phyloP scores from a whole-genome alignment of 2,113 vertebrate species.

The Hystrix brachyura region DNA sequence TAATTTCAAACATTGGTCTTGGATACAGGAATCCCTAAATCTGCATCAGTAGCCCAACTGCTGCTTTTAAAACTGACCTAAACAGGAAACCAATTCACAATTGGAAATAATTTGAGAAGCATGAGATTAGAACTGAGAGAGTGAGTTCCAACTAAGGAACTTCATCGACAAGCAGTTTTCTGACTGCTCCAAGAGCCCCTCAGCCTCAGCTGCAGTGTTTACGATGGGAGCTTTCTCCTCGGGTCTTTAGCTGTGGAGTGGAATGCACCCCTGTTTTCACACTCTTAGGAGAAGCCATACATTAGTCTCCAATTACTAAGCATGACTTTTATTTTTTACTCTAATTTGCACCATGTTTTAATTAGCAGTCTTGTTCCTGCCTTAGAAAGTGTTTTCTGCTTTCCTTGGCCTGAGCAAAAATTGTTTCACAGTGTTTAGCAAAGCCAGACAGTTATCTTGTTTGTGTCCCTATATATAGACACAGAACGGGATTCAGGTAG shows the following conservation, averaged over 20 bases:
- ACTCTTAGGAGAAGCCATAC: not conserved
- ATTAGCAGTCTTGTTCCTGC: constrained; percentile 53
- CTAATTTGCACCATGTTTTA: constrained; percentile 57
- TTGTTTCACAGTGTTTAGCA: not conserved
- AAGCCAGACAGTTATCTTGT: constrained; percentile 57
- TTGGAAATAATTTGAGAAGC: constrained; percentile 27
- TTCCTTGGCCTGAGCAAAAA: constrained; percentile 41
- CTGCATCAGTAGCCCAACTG: not conserved
- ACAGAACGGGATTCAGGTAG: constrained; percentile 13
- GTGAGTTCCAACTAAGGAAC: constrained; percentile 13
- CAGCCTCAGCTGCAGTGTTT: not conserved
- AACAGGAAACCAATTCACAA: not conserved
- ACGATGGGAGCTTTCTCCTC: not conserved
- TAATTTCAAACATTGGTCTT: not conserved
- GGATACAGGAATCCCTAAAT: not conserved
- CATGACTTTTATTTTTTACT: constrained; percentile 36
- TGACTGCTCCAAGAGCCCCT: not conserved
- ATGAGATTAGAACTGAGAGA: constrained; percentile 46
- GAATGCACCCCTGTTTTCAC: constrained; percentile 42
- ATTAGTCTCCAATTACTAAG: not conserved
- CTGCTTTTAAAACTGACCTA: not conserved
- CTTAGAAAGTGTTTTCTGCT: constrained; percentile 38
- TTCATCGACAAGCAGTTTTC: constrained; percentile 27
- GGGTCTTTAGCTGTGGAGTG: not conserved
- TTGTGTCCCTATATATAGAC: constrained; percentile 54